phyloP scores from a whole-genome alignment of 2,113 vertebrate genomes.

The Arvicanthis niloticus region DNA sequence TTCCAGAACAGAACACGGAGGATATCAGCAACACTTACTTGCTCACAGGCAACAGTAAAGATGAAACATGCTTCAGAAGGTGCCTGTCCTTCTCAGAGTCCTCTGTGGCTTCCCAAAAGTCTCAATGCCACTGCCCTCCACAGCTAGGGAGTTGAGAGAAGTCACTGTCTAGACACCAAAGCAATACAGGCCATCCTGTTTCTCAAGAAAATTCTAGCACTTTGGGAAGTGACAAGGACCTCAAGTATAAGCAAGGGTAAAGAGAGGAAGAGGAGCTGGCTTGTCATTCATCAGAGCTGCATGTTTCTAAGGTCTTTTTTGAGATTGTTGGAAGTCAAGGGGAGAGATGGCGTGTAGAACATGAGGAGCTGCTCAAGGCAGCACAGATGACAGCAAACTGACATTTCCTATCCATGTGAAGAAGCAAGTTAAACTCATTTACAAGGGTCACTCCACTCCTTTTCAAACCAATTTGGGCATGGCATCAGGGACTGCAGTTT shows the following conservation, averaged over 20 bases:
- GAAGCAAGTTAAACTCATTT: slow-evolving; percentile 78
- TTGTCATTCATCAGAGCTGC: background rate
- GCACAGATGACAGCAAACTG: slow-evolving; percentile 71
- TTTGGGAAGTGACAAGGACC: background rate
- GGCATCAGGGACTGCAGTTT: background rate
- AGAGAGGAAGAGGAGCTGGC: background rate
- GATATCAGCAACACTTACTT: fast-evolving
- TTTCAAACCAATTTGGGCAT: slow-evolving; percentile 54
- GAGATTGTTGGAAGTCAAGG: slow-evolving; percentile 26
- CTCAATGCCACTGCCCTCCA: background rate
- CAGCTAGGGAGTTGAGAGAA: background rate
- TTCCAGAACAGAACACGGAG: background rate
- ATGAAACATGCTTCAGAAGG: fast-evolving
- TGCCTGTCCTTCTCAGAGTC: background rate
- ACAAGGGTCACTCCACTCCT: slow-evolving; percentile 73
- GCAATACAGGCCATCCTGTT: background rate
- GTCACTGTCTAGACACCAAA: background rate
- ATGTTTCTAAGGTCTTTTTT: background rate
- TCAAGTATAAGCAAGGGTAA: background rate
- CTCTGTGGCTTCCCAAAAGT: background rate
- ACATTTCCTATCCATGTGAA: slow-evolving; percentile 70
- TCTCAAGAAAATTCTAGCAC: background rate
- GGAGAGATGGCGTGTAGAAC: background rate
- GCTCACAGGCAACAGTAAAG: background rate
- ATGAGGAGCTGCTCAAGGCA: slow-evolving; percentile 23